phyloP scores from a whole-genome alignment of 2,888 invertebrate genomes.

The Cetonia aurata region DNA sequence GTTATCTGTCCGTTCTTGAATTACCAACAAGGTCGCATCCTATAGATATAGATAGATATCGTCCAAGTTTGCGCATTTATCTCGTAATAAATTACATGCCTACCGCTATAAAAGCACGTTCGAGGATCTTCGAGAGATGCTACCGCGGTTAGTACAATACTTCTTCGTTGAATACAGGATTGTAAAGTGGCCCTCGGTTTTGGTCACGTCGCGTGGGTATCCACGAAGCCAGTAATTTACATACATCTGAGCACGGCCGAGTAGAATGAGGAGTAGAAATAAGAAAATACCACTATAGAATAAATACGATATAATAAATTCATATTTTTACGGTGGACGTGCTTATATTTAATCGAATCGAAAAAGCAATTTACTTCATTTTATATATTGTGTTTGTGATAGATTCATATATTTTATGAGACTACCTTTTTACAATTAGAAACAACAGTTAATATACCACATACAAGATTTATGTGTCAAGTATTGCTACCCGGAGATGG shows the following conservation, averaged over 20 bases:
- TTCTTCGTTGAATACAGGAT: constrained; percentile 5
- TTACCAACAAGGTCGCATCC: constrained; percentile 3
- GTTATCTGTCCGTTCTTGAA: constrained; percentile 6
- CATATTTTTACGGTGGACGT: too few species aligned
- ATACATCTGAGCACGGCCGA: constrained; percentile 12
- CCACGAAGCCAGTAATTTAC: constrained; percentile 6
- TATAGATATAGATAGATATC: not conserved
- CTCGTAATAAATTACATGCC: not conserved
- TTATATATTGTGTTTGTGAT: too few species aligned
- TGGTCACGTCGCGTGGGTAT: constrained; percentile 4
- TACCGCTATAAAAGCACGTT: not conserved
- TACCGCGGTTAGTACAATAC: not conserved
- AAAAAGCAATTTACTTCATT: too few species aligned
- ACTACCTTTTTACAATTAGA: too few species aligned
- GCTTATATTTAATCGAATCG: too few species aligned
- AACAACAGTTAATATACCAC: too few species aligned
- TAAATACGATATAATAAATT: too few species aligned
- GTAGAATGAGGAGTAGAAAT: not conserved
- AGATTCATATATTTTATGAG: too few species aligned
- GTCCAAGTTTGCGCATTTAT: constrained; percentile 5
- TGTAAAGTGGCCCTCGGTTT: not conserved
- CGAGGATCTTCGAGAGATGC: not conserved
- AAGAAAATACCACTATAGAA: not conserved
- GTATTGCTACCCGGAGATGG: too few species aligned
- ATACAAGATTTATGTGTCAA: too few species aligned